Conservation (phyloP, 2,888 invertebrate species). For the Himalopsyche japonica region DNA sequence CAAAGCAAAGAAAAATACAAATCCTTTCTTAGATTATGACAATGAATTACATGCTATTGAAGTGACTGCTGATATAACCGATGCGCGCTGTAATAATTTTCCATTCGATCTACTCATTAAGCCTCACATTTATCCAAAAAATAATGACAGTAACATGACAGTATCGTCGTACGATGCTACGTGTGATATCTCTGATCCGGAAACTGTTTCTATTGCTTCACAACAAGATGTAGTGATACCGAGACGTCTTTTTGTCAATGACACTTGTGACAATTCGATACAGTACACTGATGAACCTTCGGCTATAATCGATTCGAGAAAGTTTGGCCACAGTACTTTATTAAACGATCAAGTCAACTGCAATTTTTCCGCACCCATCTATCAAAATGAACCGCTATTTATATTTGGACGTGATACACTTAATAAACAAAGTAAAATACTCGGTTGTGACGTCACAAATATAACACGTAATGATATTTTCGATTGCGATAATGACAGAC, state of each 20-base stretch:
- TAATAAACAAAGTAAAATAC: constrained; percentile 58
- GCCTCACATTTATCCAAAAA: constrained; percentile 23
- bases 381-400: constrained; percentile 10
- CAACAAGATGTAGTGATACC: constrained; percentile 43
- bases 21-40: constrained; percentile 53
- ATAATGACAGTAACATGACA: constrained; percentile 39
- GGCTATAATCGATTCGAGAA: constrained; percentile 9
- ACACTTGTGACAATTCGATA: constrained; percentile 51
- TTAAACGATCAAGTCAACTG: constrained; percentile 13
- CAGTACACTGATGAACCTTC: constrained; percentile 24
- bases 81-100: constrained; percentile 19
- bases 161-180: constrained; percentile 41
- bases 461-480: constrained; percentile 55
- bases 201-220: constrained; percentile 42
- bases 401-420: constrained; percentile 37
- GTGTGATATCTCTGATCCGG: constrained; percentile 33
- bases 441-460: constrained; percentile 55
- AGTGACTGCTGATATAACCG: not conserved
- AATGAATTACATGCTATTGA: constrained; percentile 13
- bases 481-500: constrained; percentile 30
- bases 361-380: not conserved
- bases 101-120: constrained; percentile 35
- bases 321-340: constrained; percentile 21
- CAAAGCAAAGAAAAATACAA: constrained; percentile 46
- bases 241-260: constrained; percentile 50